Percentiles rank a stretch among this genome's conserved stretches.
Conservation (phyloP, 1,140 invertebrate species). For the Bombus turneri region DNA sequence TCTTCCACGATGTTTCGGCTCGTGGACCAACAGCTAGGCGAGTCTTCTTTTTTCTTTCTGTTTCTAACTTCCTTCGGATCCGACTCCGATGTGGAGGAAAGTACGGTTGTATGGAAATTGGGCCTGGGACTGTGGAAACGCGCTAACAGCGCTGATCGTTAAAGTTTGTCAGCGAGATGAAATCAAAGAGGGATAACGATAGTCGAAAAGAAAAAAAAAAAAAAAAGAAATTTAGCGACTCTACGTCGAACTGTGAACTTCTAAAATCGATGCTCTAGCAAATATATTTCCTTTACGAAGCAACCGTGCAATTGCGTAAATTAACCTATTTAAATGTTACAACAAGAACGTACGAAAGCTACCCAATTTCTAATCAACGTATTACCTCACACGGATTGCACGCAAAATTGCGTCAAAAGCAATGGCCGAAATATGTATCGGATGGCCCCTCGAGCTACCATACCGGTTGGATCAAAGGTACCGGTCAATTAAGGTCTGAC, state of each 20-base stretch:
- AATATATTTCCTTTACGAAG: neutral
- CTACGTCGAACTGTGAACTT: too few species aligned
- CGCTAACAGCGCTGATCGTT: neutral
- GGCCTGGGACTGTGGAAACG: neutral
- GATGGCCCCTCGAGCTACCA: neutral
- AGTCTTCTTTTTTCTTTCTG: too few species aligned
- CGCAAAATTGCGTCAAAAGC: neutral
- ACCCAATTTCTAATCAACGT: neutral
- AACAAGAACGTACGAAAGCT: too few species aligned
- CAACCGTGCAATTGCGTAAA: neutral
- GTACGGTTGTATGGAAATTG: constrained; percentile 31
- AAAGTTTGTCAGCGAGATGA: too few species aligned
- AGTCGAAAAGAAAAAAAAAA: too few species aligned
- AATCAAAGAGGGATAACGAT: too few species aligned
- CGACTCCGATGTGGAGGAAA: neutral
- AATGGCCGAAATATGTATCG: too few species aligned
- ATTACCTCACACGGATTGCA: neutral
- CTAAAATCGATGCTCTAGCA: too few species aligned
- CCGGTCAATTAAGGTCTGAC: neutral
- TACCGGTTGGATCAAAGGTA: neutral
- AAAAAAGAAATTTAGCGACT: too few species aligned
- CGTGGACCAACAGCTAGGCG: neutral
- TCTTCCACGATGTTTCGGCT: constrained; percentile 6
- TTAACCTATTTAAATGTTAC: neutral
- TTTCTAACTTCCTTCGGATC: neutral